Evolutionary conservation across 1,140 invertebrate genomes (phyloP).

Genomic region (Drosophila murphyi): DNA sequence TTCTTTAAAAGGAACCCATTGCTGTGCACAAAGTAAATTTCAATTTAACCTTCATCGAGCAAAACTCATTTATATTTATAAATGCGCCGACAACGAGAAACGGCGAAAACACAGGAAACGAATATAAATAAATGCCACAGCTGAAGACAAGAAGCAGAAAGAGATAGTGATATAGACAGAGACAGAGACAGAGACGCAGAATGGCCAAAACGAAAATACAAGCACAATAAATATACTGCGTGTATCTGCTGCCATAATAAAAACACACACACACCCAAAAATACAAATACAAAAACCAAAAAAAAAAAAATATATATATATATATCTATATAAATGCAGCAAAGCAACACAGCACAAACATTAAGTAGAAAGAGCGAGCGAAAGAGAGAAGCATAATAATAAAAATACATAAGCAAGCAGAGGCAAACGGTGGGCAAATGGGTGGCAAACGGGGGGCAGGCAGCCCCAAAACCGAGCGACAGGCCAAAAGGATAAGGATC

Average conservation of each 20-base stretch:
- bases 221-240: constrained; percentile 77
- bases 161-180: constrained; percentile 3
- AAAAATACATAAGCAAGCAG: constrained; percentile 44
- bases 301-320: constrained; percentile 28
- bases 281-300: constrained; percentile 62
- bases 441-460: background rate
- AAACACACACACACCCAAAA: constrained; percentile 53
- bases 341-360: constrained; percentile 37
- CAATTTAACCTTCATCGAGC: constrained; percentile 83
- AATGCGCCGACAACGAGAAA: constrained; percentile 72
- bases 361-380: constrained; percentile 10
- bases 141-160: constrained; percentile 14
- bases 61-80: constrained; percentile 83
- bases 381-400: constrained; percentile 26
- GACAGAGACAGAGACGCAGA: constrained; percentile 33
- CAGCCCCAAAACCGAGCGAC: constrained; percentile 34
- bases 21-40: constrained; percentile 70
- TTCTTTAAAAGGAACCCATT: constrained; percentile 45
- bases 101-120: constrained; percentile 44
- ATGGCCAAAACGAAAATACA: constrained; percentile 38
- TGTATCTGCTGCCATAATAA: constrained; percentile 73
- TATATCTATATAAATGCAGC: constrained; percentile 31
- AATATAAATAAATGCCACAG: constrained; percentile 52
- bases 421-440: background rate
- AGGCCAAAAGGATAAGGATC: constrained; percentile 76